Conservation (phyloP, 2,797 vertebrate species). For the Hydrolagus colliei region DNA sequence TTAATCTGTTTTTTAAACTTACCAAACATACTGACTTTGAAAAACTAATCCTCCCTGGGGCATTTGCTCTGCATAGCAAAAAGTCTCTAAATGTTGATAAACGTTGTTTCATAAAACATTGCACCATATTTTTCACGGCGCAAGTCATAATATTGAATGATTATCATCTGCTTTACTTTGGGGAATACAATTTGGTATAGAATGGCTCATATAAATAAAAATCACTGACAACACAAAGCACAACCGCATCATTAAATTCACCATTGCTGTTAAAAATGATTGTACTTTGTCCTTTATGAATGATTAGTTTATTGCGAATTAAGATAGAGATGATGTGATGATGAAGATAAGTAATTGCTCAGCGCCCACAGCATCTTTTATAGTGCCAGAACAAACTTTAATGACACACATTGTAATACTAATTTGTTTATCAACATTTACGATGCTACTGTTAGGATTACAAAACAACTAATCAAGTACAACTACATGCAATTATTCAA, state of each 20-base stretch:
- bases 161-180: conserved; percentile 30
- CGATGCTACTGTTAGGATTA: not conserved
- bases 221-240: not conserved
- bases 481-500: not conserved
- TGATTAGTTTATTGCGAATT: not conserved
- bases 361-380: not conserved
- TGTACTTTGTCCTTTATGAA: too few relatives aligned
- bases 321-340: not conserved
- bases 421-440: not conserved
- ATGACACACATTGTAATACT: not conserved
- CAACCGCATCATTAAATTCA: not conserved
- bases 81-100: conserved; percentile 7
- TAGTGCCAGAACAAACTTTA: not conserved
- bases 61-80: conserved; percentile 28
- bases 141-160: conserved; percentile 36
- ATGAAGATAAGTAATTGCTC: not conserved
- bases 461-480: not conserved
- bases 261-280: not conserved
- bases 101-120: conserved; percentile 33
- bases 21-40: not conserved
- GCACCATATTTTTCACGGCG: not conserved
- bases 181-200: conserved; percentile 14
- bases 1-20: not conserved
- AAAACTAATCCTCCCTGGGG: conserved; percentile 13
- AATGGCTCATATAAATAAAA: not conserved